phyloP scores from a whole-genome alignment of 2,888 invertebrate species.

The Stomorhina lunata region DNA sequence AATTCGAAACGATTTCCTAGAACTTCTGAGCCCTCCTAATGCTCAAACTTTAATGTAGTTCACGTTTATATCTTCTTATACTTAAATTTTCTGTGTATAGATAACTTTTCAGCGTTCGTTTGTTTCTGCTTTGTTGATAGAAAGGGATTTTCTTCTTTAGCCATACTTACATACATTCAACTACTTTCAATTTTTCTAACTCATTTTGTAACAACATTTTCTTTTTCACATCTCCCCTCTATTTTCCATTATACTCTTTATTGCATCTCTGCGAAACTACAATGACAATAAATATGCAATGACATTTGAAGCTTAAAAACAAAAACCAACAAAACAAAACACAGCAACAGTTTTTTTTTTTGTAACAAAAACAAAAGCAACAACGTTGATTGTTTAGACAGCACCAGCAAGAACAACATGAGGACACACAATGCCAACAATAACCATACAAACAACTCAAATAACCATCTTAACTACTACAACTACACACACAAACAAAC shows the following conservation, averaged over 20 bases:
- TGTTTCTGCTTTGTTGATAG: not conserved
- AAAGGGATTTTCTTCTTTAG: not conserved
- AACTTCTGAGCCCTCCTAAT: too few species aligned
- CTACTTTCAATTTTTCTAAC: not conserved
- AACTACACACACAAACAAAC: not conserved
- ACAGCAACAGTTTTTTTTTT: not conserved
- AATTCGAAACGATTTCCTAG: too few species aligned
- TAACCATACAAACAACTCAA: not conserved
- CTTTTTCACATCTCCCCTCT: not conserved
- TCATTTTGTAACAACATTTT: not conserved
- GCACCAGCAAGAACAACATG: slow-evolving; percentile 1
- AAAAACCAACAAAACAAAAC: not conserved
- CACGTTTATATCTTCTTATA: too few species aligned
- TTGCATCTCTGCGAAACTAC: not conserved
- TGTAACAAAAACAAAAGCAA: slow-evolving; percentile 5
- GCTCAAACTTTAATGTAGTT: too few species aligned
- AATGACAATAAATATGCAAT: slow-evolving; percentile 51
- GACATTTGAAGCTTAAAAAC: slow-evolving; percentile 57
- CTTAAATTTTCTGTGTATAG: too few species aligned
- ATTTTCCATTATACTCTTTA: slow-evolving; percentile 12
- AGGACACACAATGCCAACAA: not conserved
- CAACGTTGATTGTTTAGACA: slow-evolving; percentile 34
- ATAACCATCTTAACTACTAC: not conserved
- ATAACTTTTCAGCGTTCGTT: not conserved
- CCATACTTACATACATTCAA: not conserved